A percentile compares a stretch with the other conserved stretches of the same genome.
phyloP scores from a whole-genome alignment of 2,888 invertebrate species.

The Agelastica alni region DNA sequence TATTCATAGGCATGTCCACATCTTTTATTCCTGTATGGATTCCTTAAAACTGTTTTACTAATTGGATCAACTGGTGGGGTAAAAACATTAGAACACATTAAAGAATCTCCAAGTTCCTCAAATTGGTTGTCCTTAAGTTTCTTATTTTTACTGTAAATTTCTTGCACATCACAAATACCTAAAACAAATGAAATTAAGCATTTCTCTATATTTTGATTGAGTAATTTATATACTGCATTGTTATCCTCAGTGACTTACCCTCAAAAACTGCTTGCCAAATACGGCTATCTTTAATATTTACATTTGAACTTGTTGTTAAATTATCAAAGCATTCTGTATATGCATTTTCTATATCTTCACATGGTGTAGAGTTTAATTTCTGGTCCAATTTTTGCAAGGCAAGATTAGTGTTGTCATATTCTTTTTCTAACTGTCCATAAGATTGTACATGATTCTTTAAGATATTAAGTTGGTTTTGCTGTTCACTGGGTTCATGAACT shows the following conservation, averaged over 20 bases:
- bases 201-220: too few species aligned
- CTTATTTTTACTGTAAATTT: constrained; percentile 34
- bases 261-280: constrained; percentile 40
- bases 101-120: constrained; percentile 42
- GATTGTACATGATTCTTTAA: constrained; percentile 35
- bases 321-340: constrained; percentile 35
- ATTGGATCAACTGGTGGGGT: constrained; percentile 48
- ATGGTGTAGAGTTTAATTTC: constrained; percentile 24
- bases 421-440: constrained; percentile 38
- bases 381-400: constrained; percentile 38
- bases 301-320: constrained; percentile 13
- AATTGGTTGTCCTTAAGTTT: constrained; percentile 30
- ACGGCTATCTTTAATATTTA: constrained; percentile 32
- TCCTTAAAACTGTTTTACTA: constrained; percentile 42
- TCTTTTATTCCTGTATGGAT: constrained; percentile 42
- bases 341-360: constrained; percentile 34
- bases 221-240: too few species aligned
- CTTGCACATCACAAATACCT: constrained; percentile 31
- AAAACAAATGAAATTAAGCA: too few species aligned
- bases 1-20: constrained; percentile 50
- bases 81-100: constrained; percentile 43
- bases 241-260: constrained; percentile 8
- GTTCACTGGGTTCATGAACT: constrained; percentile 27
- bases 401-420: constrained; percentile 31
- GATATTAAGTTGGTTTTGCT: constrained; percentile 28